Evolutionary conservation across 1,140 invertebrate genomes (phyloP).

Genomic region (Drosophila santomea): DNA sequence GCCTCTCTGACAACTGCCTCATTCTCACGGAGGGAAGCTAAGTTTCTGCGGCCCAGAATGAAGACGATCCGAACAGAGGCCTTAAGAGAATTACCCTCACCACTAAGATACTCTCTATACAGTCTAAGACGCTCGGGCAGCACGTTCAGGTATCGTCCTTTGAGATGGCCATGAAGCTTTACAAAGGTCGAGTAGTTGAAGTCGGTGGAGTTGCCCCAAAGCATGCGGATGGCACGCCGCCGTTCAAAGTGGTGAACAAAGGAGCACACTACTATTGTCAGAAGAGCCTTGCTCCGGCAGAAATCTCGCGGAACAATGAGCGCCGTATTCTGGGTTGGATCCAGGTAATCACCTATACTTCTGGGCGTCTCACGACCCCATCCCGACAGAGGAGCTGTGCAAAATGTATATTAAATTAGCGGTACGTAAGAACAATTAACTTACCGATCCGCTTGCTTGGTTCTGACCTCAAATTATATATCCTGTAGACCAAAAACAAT

Average conservation of each 20-base stretch:
- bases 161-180: constrained; percentile 64
- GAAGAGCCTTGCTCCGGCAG: constrained; percentile 86
- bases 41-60: constrained; percentile 57
- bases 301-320: constrained; percentile 87
- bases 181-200: constrained; percentile 86
- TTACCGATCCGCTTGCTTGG: constrained; percentile 36
- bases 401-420: constrained; percentile 1
- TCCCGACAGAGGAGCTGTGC: constrained; percentile 84
- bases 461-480: constrained; percentile 13
- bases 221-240: constrained; percentile 89
- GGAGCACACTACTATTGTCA: constrained; percentile 91
- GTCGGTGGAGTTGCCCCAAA: constrained; percentile 89
- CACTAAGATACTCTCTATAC: constrained; percentile 49
- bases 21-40: constrained; percentile 50
- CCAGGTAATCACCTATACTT: constrained; percentile 89
- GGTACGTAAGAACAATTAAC: background rate
- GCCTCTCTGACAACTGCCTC: constrained; percentile 64
- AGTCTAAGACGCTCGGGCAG: constrained; percentile 32
- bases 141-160: constrained; percentile 53
- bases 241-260: constrained; percentile 88
- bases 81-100: constrained; percentile 16
- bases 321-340: constrained; percentile 89
- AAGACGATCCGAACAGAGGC: constrained; percentile 65
- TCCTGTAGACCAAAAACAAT: constrained; percentile 23
- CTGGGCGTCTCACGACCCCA: constrained; percentile 90